Evolutionary conservation across 2,113 vertebrate genomes (phyloP).

Genomic region (Serilophus lunatus): DNA sequence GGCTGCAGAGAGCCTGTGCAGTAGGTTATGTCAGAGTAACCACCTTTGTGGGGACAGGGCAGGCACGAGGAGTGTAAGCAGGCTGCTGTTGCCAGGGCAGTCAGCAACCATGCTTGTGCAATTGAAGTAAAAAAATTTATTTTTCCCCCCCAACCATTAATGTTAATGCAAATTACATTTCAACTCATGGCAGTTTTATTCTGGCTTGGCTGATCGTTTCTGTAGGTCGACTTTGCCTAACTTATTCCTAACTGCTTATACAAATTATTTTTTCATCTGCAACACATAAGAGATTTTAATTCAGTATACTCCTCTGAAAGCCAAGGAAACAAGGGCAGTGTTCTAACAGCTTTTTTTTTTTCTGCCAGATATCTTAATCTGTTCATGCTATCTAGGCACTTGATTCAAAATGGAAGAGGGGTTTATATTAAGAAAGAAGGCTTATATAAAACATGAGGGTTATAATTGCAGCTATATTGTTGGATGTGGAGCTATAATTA

Average conservation of each 20-base stretch:
- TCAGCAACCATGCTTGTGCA: rapidly evolving
- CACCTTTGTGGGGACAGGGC: background rate
- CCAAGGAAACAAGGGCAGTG: background rate
- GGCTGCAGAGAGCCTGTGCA: background rate
- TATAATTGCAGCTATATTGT: background rate
- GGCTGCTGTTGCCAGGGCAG: background rate
- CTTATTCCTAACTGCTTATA: background rate
- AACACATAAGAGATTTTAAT: background rate
- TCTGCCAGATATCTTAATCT: background rate
- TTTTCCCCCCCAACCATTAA: background rate
- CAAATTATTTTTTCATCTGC: background rate
- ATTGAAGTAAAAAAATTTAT: background rate
- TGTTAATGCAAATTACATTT: slow-evolving; percentile 15
- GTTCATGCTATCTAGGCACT: background rate
- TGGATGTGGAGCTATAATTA: background rate
- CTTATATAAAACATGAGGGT: background rate
- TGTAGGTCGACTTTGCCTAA: background rate
- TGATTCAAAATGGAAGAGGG: background rate
- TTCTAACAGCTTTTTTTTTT: background rate
- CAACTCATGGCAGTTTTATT: background rate
- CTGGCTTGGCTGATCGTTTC: background rate
- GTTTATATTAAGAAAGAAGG: background rate
- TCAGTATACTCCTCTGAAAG: background rate
- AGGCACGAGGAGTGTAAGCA: background rate
- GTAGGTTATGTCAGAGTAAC: background rate